These are phyloP conservation scores for Macheiramphus alcinus DNA, from an alignment of 2,113 vertebrate species.

Conservation along the genomic window DNA sequence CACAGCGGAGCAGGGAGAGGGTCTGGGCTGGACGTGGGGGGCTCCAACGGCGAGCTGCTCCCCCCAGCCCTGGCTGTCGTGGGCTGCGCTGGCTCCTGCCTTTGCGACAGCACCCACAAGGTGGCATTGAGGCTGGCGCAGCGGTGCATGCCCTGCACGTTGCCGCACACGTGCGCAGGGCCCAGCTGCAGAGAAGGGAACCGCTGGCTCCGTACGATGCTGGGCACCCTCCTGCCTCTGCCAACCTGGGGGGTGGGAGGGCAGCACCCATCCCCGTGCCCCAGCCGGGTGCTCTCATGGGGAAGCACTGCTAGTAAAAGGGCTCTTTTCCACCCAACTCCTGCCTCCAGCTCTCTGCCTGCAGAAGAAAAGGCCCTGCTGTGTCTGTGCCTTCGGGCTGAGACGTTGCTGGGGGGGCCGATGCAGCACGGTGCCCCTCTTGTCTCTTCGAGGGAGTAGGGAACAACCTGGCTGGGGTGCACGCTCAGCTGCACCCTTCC, in stretches of 20 bases:
- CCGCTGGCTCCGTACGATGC: fast-evolving
- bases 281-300: fast-evolving
- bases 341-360: not conserved
- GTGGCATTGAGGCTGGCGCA: not conserved
- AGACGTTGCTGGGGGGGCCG: not conserved
- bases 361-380: not conserved
- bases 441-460: not conserved
- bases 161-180: not conserved
- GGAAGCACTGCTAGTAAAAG: not conserved
- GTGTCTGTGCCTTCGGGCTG: fast-evolving
- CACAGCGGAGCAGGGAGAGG: not conserved
- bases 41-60: not conserved
- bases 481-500: fast-evolving
- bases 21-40: not conserved
- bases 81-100: not conserved
- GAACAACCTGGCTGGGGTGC: not conserved
- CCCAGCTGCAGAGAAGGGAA: not conserved
- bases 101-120: not conserved
- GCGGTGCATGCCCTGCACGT: not conserved
- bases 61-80: not conserved
- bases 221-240: not conserved
- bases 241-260: fast-evolving
- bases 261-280: not conserved
- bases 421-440: fast-evolving
- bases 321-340: not conserved